Evolutionary conservation across 2,888 invertebrate species (phyloP), one percentile per base, ranked within the genome.

Genomic region (Mechanitis mazaeus): DNA sequence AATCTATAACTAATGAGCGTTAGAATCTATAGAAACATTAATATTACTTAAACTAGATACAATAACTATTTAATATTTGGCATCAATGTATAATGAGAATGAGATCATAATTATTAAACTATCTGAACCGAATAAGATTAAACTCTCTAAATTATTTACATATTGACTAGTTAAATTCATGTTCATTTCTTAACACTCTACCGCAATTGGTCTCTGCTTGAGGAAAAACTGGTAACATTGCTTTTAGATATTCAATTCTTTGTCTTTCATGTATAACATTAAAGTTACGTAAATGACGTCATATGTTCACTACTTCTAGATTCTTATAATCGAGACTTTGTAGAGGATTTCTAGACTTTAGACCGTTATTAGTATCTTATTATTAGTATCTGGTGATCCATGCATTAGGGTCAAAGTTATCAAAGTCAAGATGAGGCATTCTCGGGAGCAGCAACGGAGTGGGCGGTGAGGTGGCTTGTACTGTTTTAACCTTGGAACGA

Each of bases 371-470:
- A 82, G 68, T 86, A 87, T 58, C 83, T 82, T 20, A 20, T 20
- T 20, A 20, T 20, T 20, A 20, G 68, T 86, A 87, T 58, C 83
- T 82, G 33, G 86, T 84, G n/a, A 87, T 71, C 89, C 89, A 90
- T 45, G 87, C 85, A 59, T 75, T 85, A 3, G 89, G 89, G 65
- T 90, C 88, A 66, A 90, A 87, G 55, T 83, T 82, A 67, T 86
- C 83, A 65, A 87, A 85, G 61, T 87, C 85, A 31, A 85, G 70
- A 33, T 77, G 79, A 12, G 84, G 82, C 50, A 84, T 75, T 38
- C 87, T 79, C 31, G 89, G 87, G 4, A 86, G 71, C 1, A 84
- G 65, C 11, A 84, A 71, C 2, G 87, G 85, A 3, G 79, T 80
- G 1, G 84, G 82, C 4, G 84, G 80, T 0, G 83, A 79, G 11